Evolutionary conservation across 2,797 vertebrate genomes (phyloP).

Genomic region (Pristis pectinata): DNA sequence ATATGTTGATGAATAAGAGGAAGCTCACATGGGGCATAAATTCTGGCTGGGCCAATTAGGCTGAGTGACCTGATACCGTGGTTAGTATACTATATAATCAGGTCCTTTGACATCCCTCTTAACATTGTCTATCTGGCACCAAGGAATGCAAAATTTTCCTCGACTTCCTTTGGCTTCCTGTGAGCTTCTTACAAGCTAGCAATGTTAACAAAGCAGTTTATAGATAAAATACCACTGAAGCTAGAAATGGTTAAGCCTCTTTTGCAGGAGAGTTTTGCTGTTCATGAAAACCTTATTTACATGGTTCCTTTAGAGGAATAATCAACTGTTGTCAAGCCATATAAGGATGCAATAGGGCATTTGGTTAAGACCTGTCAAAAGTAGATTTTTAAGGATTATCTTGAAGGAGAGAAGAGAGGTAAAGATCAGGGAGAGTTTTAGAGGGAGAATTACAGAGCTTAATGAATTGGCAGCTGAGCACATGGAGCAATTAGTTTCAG

Average conservation of each 20-base stretch:
- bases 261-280: not conserved
- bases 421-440: too few relatives aligned
- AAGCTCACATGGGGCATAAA: not conserved
- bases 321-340: not conserved
- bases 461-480: too few relatives aligned
- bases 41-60: not conserved
- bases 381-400: too few relatives aligned
- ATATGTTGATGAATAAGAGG: not conserved
- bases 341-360: too few relatives aligned
- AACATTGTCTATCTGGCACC: too few relatives aligned
- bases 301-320: not conserved
- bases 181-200: not conserved
- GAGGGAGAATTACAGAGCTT: too few relatives aligned
- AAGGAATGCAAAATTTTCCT: too few relatives aligned
- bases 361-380: too few relatives aligned
- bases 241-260: not conserved
- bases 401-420: too few relatives aligned
- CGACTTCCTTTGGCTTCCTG: too few relatives aligned
- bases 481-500: too few relatives aligned
- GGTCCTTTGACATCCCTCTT: not conserved
- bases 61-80: not conserved
- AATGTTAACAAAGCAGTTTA: not conserved
- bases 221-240: not conserved
- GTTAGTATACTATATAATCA: not conserved
- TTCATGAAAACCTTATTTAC: not conserved